Conservation (phyloP, 2,888 invertebrate species). For the Nemotelus nigrinus region DNA sequence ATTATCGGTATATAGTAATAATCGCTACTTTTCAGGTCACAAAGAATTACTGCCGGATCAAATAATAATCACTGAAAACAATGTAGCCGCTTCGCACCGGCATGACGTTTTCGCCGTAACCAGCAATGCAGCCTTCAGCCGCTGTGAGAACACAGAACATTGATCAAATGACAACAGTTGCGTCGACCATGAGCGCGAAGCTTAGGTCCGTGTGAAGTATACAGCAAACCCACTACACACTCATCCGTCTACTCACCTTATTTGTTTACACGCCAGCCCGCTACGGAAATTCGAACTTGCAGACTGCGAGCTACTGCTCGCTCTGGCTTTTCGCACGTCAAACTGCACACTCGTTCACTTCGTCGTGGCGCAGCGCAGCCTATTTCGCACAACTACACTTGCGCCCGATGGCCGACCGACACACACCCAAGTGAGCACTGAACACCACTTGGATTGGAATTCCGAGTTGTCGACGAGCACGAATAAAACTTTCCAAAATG, state of each 20-base stretch:
- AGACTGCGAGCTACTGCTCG: neutral
- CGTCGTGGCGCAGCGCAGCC: neutral
- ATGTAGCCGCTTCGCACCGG: neutral
- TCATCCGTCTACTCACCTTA: neutral
- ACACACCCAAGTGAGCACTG: neutral
- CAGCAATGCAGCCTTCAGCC: conserved; percentile 1
- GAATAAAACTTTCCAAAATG: neutral
- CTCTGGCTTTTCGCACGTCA: neutral
- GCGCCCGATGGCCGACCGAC: neutral
- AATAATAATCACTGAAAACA: too few relatives aligned
- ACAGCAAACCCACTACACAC: conserved; percentile 15
- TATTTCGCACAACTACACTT: conserved; percentile 8
- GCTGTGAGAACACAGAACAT: conserved; percentile 11
- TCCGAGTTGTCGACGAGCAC: neutral
- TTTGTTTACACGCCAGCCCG: neutral
- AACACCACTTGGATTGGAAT: neutral
- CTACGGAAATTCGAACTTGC: too few relatives aligned
- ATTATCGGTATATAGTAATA: too few relatives aligned
- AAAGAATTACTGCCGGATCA: too few relatives aligned
- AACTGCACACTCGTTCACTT: neutral
- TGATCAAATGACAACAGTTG: conserved; percentile 42
- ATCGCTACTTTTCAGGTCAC: too few relatives aligned
- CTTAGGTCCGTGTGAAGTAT: neutral
- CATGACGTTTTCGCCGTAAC: neutral
- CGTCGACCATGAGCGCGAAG: conserved; percentile 12